Evolutionary conservation across 2,888 invertebrate species (phyloP).

Genomic region (Sussaba pulchella): DNA sequence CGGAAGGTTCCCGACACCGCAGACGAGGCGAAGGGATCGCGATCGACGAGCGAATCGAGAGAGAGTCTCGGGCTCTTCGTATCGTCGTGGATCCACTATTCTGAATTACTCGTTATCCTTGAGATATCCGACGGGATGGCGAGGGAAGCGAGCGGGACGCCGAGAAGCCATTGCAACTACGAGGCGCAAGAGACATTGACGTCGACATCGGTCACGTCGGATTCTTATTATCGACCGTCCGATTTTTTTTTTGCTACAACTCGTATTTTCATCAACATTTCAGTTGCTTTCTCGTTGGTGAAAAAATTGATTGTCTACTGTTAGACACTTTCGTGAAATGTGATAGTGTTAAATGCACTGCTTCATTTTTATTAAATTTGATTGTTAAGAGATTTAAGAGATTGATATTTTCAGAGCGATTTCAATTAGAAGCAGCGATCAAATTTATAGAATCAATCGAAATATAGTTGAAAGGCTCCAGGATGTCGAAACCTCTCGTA

Average conservation of each 20-base stretch:
- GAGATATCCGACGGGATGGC: slow-evolving; percentile 70
- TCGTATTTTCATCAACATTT: too few relatives aligned
- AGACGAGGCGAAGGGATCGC: slow-evolving; percentile 27
- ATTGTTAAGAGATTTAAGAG: too few relatives aligned
- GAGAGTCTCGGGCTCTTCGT: slow-evolving; percentile 44
- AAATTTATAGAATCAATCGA: background rate
- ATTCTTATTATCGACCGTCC: background rate
- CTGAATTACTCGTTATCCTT: slow-evolving; percentile 82
- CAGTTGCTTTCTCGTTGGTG: too few relatives aligned
- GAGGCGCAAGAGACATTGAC: slow-evolving; percentile 24
- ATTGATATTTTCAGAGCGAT: too few relatives aligned
- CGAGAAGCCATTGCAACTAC: slow-evolving; percentile 14
- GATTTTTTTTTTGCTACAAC: background rate
- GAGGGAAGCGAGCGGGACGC: slow-evolving; percentile 29
- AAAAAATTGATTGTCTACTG: too few relatives aligned
- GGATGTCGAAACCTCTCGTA: slow-evolving; percentile 11
- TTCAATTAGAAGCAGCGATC: background rate
- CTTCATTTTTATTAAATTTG: too few relatives aligned
- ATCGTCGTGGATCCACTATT: slow-evolving; percentile 74
- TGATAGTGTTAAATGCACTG: too few relatives aligned
- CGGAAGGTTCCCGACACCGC: slow-evolving; percentile 64
- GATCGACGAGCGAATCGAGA: slow-evolving; percentile 59
- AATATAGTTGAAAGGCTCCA: background rate
- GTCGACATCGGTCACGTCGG: background rate
- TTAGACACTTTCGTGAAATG: too few relatives aligned